A percentile compares a stretch with the other conserved stretches of the same genome.
Evolutionary conservation across 2,113 vertebrate genomes (phyloP).

Genomic region (Dromaius novaehollandiae): DNA sequence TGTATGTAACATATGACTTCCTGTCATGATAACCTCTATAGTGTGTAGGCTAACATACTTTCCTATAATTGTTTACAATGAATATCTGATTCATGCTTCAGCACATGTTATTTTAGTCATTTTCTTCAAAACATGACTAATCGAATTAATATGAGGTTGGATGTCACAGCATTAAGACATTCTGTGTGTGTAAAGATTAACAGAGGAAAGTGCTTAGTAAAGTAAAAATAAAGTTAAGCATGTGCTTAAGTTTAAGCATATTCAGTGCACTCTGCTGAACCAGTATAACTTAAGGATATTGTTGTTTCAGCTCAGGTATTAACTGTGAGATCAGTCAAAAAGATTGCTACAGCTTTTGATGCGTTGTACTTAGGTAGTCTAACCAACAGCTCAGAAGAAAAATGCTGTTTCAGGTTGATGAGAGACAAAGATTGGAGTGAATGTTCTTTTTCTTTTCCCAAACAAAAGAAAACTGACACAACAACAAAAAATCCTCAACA

Average conservation of each 20-base stretch:
- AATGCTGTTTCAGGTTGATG: not conserved
- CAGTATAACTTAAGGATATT: not conserved
- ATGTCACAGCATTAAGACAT: not conserved
- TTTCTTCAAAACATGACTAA: slow-evolving; percentile 27
- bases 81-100: slow-evolving; percentile 49
- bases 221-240: not conserved
- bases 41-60: slow-evolving; percentile 41
- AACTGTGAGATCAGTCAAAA: not conserved
- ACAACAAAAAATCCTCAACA: not conserved
- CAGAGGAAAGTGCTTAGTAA: not conserved
- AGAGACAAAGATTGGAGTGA: not conserved
- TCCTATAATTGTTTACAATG: slow-evolving; percentile 53
- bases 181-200: not conserved
- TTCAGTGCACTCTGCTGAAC: not conserved
- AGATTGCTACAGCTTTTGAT: not conserved
- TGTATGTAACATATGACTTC: slow-evolving; percentile 57
- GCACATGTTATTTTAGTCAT: slow-evolving; percentile 5
- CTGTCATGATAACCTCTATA: slow-evolving; percentile 54
- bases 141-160: not conserved
- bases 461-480: not conserved
- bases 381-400: not conserved
- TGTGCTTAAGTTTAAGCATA: not conserved
- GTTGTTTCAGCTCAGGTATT: not conserved
- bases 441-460: not conserved
- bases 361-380: not conserved